Percentiles rank a stretch among this genome's conserved stretches.
Evolutionary conservation across 2,888 invertebrate species (phyloP).

Genomic region (Standfussiana lucernea): DNA sequence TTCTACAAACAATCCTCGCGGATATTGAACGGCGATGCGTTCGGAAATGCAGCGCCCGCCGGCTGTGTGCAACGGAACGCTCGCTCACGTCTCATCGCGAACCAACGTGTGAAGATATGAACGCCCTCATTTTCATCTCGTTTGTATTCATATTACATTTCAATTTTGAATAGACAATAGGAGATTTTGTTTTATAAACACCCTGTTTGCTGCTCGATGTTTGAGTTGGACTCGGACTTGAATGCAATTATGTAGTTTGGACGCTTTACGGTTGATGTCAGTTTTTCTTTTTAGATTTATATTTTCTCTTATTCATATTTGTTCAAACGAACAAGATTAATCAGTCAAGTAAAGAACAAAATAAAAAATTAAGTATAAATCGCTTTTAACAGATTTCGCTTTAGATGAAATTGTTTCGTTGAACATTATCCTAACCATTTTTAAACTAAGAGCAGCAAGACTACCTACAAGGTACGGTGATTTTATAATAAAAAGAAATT

Average conservation of each 20-base stretch:
- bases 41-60: conserved; percentile 86
- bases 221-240: conserved; percentile 4
- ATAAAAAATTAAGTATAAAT: neutral
- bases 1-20: conserved; percentile 89
- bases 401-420: conserved; percentile 29
- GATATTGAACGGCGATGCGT: conserved; percentile 90
- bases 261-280: neutral
- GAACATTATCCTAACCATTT: conserved; percentile 36
- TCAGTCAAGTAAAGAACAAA: neutral
- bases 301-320: neutral
- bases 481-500: conserved; percentile 62
- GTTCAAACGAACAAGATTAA: neutral
- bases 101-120: conserved; percentile 85
- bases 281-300: neutral
- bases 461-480: conserved; percentile 44
- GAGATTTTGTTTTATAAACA: conserved; percentile 59
- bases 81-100: conserved; percentile 82
- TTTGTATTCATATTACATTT: conserved; percentile 80
- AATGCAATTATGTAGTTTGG: conserved; percentile 5
- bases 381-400: conserved; percentile 15
- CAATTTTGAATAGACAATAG: conserved; percentile 64
- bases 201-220: conserved; percentile 27
- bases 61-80: conserved; percentile 83
- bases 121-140: conserved; percentile 82
- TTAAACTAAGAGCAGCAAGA: conserved; percentile 36